phyloP scores from a whole-genome alignment of 2,888 invertebrate species.

The Hyposoter didymator region DNA sequence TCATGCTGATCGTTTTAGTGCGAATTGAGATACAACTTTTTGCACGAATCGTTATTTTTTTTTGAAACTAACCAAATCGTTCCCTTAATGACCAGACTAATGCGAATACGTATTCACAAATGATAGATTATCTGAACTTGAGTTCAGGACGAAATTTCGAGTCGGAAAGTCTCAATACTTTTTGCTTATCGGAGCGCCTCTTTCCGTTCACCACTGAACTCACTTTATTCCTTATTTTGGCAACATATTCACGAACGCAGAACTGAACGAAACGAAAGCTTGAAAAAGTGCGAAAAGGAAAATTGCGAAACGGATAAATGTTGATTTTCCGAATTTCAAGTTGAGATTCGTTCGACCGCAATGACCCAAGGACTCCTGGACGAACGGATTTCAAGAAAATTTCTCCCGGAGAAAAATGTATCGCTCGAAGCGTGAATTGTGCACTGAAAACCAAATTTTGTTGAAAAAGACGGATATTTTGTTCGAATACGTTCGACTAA shows the following conservation, averaged over 20 bases:
- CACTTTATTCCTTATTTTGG: neutral
- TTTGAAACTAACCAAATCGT: neutral
- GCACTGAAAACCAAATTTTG: too few relatives aligned
- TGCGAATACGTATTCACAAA: neutral
- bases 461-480: too few relatives aligned
- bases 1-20: neutral
- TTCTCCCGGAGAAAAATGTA: too few relatives aligned
- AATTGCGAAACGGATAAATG: too few relatives aligned
- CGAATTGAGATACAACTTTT: neutral
- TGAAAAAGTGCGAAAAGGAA: too few relatives aligned
- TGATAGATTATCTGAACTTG: neutral
- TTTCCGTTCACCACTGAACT: neutral
- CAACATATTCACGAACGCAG: neutral
- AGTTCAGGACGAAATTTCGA: neutral
- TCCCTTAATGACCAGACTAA: neutral
- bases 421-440: too few relatives aligned
- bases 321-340: too few relatives aligned
- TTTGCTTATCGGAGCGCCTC: neutral
- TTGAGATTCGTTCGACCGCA: too few relatives aligned
- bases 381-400: too few relatives aligned
- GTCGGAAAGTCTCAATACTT: neutral
- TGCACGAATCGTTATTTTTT: neutral
- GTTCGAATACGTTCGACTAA: too few relatives aligned
- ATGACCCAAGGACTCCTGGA: too few relatives aligned
- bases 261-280: too few relatives aligned